These are phyloP conservation scores for Ichneumoninae sp. DNA, from an alignment of 2,888 invertebrate species.

Conservation along the genomic window DNA sequence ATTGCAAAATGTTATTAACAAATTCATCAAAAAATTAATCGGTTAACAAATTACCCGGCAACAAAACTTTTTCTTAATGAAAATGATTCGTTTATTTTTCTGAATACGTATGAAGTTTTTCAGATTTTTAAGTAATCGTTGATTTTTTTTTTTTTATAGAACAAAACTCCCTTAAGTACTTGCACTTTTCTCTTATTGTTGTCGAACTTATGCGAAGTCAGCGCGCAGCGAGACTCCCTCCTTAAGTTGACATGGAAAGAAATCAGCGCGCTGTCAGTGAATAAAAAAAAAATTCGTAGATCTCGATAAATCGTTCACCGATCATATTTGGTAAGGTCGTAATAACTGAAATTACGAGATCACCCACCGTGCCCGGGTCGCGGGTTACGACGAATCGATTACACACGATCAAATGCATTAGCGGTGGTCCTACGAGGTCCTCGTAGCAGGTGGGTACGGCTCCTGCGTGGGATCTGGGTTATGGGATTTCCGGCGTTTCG, in stretches of 20 bases:
- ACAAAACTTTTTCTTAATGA: too few relatives aligned
- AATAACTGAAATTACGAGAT: background rate
- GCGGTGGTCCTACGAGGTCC: slow-evolving; percentile 11
- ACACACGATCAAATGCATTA: slow-evolving; percentile 41
- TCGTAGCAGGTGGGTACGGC: slow-evolving; percentile 13
- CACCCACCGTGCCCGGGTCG: background rate
- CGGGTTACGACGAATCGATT: slow-evolving; percentile 47
- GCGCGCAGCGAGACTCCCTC: too few relatives aligned
- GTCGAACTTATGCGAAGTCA: too few relatives aligned
- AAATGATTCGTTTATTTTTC: too few relatives aligned
- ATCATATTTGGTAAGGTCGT: background rate
- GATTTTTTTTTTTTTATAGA: too few relatives aligned
- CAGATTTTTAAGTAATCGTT: too few relatives aligned
- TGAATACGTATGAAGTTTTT: too few relatives aligned
- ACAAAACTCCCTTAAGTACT: too few relatives aligned
- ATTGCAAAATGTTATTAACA: too few relatives aligned
- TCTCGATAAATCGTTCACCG: background rate
- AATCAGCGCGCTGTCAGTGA: background rate
- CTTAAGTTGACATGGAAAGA: background rate
- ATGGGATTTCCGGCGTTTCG: slow-evolving; percentile 46
- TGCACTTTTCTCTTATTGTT: too few relatives aligned
- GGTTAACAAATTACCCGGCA: too few relatives aligned
- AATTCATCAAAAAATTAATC: too few relatives aligned
- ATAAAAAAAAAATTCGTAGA: background rate
- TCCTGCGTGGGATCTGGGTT: slow-evolving; percentile 9